Evolutionary conservation across 2,113 vertebrate genomes (phyloP), one percentile per base, ranked within the genome.

Genomic region (Labeo rohita): DNA sequence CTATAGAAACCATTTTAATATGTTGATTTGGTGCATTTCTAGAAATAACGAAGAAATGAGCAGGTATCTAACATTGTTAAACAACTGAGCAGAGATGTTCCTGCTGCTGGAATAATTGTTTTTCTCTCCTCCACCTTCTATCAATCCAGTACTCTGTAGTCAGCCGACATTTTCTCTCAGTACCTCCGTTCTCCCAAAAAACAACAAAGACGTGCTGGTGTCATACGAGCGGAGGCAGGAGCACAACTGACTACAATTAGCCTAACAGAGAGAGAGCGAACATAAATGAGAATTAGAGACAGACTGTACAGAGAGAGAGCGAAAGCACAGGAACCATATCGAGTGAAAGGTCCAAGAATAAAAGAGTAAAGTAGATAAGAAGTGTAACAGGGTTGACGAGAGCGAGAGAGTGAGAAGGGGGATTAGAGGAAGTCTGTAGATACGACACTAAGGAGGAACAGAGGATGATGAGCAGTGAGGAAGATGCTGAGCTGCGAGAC

Each of bases 371-470:
- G 3, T 47, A 49, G 82, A 84, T 85, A 78, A 78, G 82, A 56
- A 21, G 23, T 83, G 23, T 83, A 79, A 5, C 45, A 39, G 28
- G 47, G 74, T 70, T 54, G 28, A 56, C 9, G 61, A 45, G 72
- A 84, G 86, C 8, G 75, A 52, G 83, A 61, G 72, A 52, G 76
- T 15, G 56, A 80, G 86, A n/a, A 12, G 66, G 66, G 77, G 76
- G 81, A 83, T 88, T 81, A 86, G 86, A 82, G 83, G 84, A 84
- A 56, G 88, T 84, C 87, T 89, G 84, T 86, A 83, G 87, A 88
- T 88, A 88, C 80, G 82, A 92, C 82, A 89, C 86, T 75, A 75
- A 45, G 82, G 52, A 88, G 84, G 83, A 88, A 91, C 87, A 92
- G 86, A 85, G 68, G 73, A 86, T 65, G 61, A 5, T 21, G 52